A percentile compares a stretch with the other conserved stretches of the same genome.
These are phyloP conservation scores for Ovis aries DNA, from an alignment of 2,113 vertebrate genomes.

Conservation along the genomic window DNA sequence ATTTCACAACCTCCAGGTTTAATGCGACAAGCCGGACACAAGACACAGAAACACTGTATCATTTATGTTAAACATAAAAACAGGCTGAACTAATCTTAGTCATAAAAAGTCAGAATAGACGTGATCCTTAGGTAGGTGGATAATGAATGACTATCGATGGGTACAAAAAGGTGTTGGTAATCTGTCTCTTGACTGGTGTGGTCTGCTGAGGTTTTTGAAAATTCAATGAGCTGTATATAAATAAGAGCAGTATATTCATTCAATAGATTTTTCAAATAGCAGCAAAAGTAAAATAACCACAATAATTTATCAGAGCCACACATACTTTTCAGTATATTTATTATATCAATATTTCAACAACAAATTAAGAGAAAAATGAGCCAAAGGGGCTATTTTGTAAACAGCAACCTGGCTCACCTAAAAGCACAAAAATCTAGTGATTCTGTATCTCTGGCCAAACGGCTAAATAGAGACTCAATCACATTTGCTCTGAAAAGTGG, in stretches of 20 bases:
- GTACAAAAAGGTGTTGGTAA: neutral
- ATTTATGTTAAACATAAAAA: neutral
- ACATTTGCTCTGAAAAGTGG: neutral
- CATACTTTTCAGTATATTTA: neutral
- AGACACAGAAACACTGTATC: neutral
- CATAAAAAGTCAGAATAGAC: neutral
- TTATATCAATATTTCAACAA: neutral
- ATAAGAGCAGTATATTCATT: neutral
- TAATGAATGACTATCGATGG: neutral
- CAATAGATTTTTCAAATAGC: neutral
- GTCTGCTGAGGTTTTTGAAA: neutral
- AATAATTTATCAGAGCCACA: neutral
- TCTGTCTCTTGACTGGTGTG: neutral
- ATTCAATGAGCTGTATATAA: neutral
- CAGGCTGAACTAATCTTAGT: neutral
- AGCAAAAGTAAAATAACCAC: neutral
- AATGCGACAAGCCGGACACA: neutral
- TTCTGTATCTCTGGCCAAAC: neutral
- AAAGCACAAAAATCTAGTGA: neutral
- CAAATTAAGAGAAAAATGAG: neutral
- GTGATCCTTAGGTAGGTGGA: neutral
- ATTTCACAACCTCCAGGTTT: neutral
- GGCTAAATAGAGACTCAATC: neutral
- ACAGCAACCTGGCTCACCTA: neutral
- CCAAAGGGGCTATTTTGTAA: neutral